Evolutionary conservation across 2,113 vertebrate species (phyloP), one percentile per base, ranked within the genome.

Genomic region (Spizaetus ornatus): DNA sequence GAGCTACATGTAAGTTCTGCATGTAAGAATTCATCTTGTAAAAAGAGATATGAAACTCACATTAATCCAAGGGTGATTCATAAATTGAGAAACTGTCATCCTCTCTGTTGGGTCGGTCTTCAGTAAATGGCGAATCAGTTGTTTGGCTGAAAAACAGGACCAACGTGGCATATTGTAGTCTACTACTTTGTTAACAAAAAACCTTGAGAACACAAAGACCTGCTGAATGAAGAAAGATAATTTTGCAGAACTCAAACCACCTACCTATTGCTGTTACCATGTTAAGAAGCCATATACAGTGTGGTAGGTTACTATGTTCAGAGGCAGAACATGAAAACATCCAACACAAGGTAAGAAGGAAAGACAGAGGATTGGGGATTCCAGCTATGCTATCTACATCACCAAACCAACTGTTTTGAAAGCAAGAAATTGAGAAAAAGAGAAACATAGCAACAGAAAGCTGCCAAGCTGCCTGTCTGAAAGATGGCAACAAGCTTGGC

Each of bases 11-110:
- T 25, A 76, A 79, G 36, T 48, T 82, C 82, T 63, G 70, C 27
- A 23, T 29, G 40, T 38, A 80, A 67, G 67, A 88, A 85, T 85
- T 86, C 20, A 71, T 62, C 32, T 34, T 17, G 25, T n/a, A 38
- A 62, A 71, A 82, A 73, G 55, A 66, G n/a, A 70, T 7, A 13
- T 4, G 31, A 86, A 40, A 95, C 99, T 98, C 96, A 99, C 99
- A 8, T 99, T 99, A 97, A 99, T 99, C 99, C 99, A 99, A 50
- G 99, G 98, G 80, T 99, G 99, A 97, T 99, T 99, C 99, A 99
- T 99, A 76, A 99, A 99, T 48, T 99, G 99, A 66, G 98, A 97
- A 97, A 99, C 99, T 93, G 98, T 99, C 99, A 99, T 99, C 96
- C 99, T 98, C 97, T 99, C 99, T 0, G 98, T 99, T 25, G 99